Evolutionary conservation across 2,113 vertebrate genomes (phyloP), one percentile per base, ranked within the genome.

Genomic region (Picathartes gymnocephalus): DNA sequence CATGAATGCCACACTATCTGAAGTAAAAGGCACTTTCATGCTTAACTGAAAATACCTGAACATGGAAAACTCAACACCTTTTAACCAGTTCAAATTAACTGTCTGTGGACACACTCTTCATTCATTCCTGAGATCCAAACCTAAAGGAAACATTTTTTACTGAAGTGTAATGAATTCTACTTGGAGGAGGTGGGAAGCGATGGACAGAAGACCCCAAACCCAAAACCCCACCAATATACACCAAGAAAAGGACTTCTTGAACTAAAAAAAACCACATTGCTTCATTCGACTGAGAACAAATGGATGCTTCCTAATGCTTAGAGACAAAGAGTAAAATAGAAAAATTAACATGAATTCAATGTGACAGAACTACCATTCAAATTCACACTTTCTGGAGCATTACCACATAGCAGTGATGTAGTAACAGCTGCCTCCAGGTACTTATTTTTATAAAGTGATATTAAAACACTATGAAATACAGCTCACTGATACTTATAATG

Each of bases 1-100:
- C 79, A 88, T 96, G 93, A 98, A 97, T 95, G 88, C 74, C 48
- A 53, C 94, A 81, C 86, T 96, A 91, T 96, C 69, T 92, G 11
- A 66, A 97, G 81, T 92, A 93, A 97, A 96, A 91, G 73, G 88
- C 54, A 96, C 96, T 96, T 98, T 97, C 88, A 97, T 66, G 73
- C 93, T 93, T 53, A 88, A 91, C 92, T 92, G 94, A 83, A 95
- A 96, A 95, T 87, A 93, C 66, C 88, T 82, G 54, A 97, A 97
- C 95, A 92, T 81, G 93, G 96, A 97, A 97, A 94, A 77, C 28
- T 81, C 89, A 93, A 70, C 87, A 93, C 15, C 25, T 88, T 88
- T 64, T 88, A 82, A 85, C 54, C 74, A 72, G 85, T 77, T 85
- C 77, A 82, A 82, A 77, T 81, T 81, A 95, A 91, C 84, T 86